These are phyloP conservation scores for Lagocephalus sceleratus DNA, from an alignment of 2,797 vertebrate genomes.

Conservation along the genomic window DNA sequence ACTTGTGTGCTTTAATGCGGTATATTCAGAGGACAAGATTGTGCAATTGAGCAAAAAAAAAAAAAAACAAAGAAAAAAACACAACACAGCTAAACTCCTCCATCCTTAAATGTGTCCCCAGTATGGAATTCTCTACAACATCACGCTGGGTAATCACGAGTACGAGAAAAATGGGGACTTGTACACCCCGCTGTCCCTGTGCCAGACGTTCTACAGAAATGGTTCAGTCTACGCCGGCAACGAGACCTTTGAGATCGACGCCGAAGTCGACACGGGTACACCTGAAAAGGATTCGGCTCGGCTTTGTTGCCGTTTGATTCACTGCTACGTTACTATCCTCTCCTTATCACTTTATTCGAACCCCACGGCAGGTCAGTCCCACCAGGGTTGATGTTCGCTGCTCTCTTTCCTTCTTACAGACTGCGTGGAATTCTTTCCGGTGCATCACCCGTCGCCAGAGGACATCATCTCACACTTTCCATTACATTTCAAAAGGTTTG, in stretches of 20 bases:
- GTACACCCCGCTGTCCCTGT: constrained; percentile 79
- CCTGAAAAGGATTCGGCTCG: constrained; percentile 33
- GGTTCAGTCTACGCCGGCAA: constrained; percentile 85
- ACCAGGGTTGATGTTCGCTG: background rate
- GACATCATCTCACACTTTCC: constrained; percentile 72
- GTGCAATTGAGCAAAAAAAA: background rate
- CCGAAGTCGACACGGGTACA: constrained; percentile 83
- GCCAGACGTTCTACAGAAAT: constrained; percentile 87
- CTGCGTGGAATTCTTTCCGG: constrained; percentile 82
- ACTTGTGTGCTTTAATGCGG: constrained; percentile 5
- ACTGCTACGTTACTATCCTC: background rate
- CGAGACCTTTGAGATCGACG: constrained; percentile 90
- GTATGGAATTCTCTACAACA: constrained; percentile 82
- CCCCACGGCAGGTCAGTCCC: too few species aligned
- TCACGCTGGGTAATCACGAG: constrained; percentile 89
- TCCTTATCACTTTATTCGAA: too few species aligned
- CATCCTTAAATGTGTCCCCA: constrained; percentile 44
- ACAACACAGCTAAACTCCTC: background rate
- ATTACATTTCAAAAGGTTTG: constrained; percentile 90
- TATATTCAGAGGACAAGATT: background rate
- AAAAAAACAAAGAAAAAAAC: background rate
- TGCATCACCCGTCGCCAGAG: constrained; percentile 12
- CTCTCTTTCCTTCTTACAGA: constrained; percentile 67
- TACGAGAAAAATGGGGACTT: constrained; percentile 76
- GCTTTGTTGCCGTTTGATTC: background rate